These are phyloP conservation scores for Lethenteron reissneri DNA, from an alignment of 2,113 vertebrate species.

Conservation along the genomic window DNA sequence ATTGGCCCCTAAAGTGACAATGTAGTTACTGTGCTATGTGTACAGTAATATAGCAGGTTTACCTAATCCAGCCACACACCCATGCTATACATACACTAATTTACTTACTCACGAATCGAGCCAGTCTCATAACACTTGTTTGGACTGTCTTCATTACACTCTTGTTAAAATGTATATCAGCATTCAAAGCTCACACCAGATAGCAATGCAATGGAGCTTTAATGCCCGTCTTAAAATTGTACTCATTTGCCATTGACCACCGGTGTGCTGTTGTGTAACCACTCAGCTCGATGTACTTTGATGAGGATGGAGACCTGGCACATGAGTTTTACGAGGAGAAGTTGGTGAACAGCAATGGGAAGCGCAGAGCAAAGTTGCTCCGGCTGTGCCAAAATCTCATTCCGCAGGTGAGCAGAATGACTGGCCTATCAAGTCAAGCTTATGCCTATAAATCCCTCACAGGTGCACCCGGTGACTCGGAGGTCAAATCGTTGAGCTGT, in stretches of 20 bases:
- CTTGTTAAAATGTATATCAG: too few species aligned
- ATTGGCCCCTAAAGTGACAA: too few species aligned
- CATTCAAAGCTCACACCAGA: too few species aligned
- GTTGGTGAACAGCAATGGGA: constrained; percentile 79
- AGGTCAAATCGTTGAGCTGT: background rate
- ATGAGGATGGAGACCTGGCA: constrained; percentile 86
- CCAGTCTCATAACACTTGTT: too few species aligned
- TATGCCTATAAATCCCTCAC: background rate
- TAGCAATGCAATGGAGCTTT: too few species aligned
- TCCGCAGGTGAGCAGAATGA: constrained; percentile 50
- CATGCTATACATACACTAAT: too few species aligned
- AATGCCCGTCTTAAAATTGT: too few species aligned
- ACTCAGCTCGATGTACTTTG: constrained; percentile 77
- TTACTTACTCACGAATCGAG: too few species aligned
- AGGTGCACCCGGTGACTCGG: background rate
- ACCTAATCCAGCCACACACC: too few species aligned
- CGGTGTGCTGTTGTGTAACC: background rate
- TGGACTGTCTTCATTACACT: too few species aligned
- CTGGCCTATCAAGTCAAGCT: background rate
- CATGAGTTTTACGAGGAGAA: constrained; percentile 97
- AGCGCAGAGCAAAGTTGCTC: constrained; percentile 80
- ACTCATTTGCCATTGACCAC: background rate
- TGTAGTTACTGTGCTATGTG: too few species aligned
- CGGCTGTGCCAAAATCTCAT: constrained; percentile 82
- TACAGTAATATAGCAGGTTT: too few species aligned